phyloP scores from a whole-genome alignment of 2,888 invertebrate species.

The Euphydryas editha region DNA sequence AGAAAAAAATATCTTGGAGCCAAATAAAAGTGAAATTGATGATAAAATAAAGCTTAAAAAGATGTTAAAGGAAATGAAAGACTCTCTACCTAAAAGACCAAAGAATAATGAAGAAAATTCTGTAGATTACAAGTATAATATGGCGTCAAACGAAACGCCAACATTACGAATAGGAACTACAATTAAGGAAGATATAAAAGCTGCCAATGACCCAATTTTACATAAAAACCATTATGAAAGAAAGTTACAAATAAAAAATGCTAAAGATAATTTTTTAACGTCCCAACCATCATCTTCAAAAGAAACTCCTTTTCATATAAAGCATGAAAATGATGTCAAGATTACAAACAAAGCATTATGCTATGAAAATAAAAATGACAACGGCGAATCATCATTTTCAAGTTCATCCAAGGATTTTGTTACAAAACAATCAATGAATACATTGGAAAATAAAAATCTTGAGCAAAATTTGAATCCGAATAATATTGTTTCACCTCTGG shows the following conservation, averaged over 20 bases:
- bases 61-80: conserved; percentile 90
- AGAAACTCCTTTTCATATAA: conserved; percentile 19
- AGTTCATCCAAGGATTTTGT: background rate
- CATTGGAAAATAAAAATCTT: background rate
- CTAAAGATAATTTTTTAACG: conserved; percentile 32
- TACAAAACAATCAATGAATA: background rate
- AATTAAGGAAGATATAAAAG: conserved; percentile 17
- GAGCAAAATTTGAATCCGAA: conserved; percentile 3
- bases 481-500: background rate
- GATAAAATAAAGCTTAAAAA: conserved; percentile 86
- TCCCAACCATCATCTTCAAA: conserved; percentile 29
- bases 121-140: conserved; percentile 36
- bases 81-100: conserved; percentile 86
- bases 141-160: conserved; percentile 58
- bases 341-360: background rate
- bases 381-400: no score
- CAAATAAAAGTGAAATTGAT: conserved; percentile 50
- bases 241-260: background rate
- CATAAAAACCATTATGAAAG: background rate
- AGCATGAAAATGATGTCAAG: conserved; percentile 3
- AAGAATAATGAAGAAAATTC: conserved; percentile 58
- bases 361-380: background rate
- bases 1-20: conserved; percentile 38
- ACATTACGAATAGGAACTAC: conserved; percentile 67
- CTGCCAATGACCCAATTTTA: background rate